Percentiles rank a stretch among this genome's conserved stretches.
phyloP scores from a whole-genome alignment of 2,888 invertebrate species.

The Eulithis testata region DNA sequence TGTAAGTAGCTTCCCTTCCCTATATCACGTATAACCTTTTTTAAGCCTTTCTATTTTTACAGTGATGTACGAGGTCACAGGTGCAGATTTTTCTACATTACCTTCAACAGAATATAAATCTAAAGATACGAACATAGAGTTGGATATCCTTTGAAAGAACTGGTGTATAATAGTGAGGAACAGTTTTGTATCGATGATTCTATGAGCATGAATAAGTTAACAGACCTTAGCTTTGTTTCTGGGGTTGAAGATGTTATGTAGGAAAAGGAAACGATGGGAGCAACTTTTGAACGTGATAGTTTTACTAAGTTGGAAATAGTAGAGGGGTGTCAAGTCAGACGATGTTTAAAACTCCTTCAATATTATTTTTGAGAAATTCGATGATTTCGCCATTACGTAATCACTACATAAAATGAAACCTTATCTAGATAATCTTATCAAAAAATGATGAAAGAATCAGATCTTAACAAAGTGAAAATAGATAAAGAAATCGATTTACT shows the following conservation, averaged over 20 bases:
- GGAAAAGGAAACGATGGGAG: constrained; percentile 38
- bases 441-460: too few species aligned
- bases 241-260: constrained; percentile 49
- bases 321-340: not conserved
- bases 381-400: too few species aligned
- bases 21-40: constrained; percentile 53
- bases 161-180: constrained; percentile 52
- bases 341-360: not conserved
- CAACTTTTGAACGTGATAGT: constrained; percentile 33
- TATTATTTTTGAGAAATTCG: too few species aligned
- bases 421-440: too few species aligned
- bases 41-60: constrained; percentile 54
- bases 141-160: constrained; percentile 34
- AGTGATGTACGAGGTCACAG: constrained; percentile 56
- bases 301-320: constrained; percentile 30
- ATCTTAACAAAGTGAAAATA: too few species aligned
- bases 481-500: too few species aligned
- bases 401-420: too few species aligned
- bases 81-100: constrained; percentile 47
- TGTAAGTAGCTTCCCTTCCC: constrained; percentile 36
- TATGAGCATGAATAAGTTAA: constrained; percentile 60
- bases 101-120: constrained; percentile 15
- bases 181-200: constrained; percentile 59
- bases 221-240: constrained; percentile 49
- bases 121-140: constrained; percentile 40